phyloP scores from a whole-genome alignment of 2,888 invertebrate species.

The Eulithis testata region DNA sequence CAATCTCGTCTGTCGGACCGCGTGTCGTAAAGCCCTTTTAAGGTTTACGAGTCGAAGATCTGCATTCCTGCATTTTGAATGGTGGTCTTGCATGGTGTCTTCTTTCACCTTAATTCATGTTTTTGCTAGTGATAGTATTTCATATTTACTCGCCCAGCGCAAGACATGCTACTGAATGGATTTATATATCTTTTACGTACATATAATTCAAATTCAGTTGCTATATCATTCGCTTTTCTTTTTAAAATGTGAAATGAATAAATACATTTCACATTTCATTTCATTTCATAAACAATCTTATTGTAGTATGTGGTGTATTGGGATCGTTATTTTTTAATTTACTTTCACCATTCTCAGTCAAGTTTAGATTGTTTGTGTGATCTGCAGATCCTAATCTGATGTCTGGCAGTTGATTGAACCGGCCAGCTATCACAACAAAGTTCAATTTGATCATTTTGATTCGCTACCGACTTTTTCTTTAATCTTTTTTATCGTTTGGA shows the following conservation, averaged over 20 bases:
- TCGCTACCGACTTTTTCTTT: constrained; percentile 1
- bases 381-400: constrained; percentile 27
- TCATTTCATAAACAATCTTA: too few relatives aligned
- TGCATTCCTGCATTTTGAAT: constrained; percentile 18
- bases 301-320: too few relatives aligned
- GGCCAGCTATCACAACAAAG: constrained; percentile 12
- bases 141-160: too few relatives aligned
- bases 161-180: too few relatives aligned
- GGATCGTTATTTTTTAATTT: background rate
- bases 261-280: too few relatives aligned
- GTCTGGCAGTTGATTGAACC: constrained; percentile 25
- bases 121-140: too few relatives aligned
- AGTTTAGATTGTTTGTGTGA: constrained; percentile 9
- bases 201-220: too few relatives aligned
- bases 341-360: constrained; percentile 1
- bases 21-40: constrained; percentile 38
- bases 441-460: constrained; percentile 19
- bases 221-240: too few relatives aligned
- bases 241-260: too few relatives aligned
- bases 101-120: background rate
- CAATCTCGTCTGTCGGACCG: constrained; percentile 37
- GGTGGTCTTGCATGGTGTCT: background rate
- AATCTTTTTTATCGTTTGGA: constrained; percentile 8
- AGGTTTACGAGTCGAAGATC: constrained; percentile 36
- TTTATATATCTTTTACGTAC: too few relatives aligned